Conservation (phyloP, 2,888 invertebrate genomes). For the Altica lythri region DNA sequence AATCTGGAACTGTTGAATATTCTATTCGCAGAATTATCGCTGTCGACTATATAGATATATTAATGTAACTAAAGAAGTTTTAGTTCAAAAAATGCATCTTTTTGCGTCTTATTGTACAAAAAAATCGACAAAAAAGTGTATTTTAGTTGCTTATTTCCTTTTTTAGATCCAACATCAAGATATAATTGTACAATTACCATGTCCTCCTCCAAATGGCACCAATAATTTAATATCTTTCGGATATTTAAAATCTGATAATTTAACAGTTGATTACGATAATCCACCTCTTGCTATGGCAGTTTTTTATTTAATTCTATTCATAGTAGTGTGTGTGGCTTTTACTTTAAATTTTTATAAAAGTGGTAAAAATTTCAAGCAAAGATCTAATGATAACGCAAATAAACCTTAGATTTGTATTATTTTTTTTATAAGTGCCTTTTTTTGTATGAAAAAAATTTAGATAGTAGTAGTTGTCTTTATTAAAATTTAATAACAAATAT, state of each 20-base stretch:
- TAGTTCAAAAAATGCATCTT: background rate
- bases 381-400: conserved; percentile 63
- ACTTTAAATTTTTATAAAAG: conserved; percentile 53
- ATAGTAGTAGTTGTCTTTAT: too few species aligned
- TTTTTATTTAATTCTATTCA: conserved; percentile 66
- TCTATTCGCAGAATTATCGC: too few species aligned
- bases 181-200: conserved; percentile 82
- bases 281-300: conserved; percentile 66
- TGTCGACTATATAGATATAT: too few species aligned
- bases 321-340: conserved; percentile 66
- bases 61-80: too few species aligned
- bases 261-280: conserved; percentile 60
- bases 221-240: conserved; percentile 65
- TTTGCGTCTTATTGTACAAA: background rate
- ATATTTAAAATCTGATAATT: conserved; percentile 59
- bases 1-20: too few species aligned
- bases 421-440: conserved; percentile 12
- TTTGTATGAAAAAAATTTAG: too few species aligned
- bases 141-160: background rate
- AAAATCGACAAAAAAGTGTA: too few species aligned
- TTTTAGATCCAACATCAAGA: conserved; percentile 80
- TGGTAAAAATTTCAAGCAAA: conserved; percentile 51
- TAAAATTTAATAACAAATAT: too few species aligned
- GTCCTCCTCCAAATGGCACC: conserved; percentile 80
- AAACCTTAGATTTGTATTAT: conserved; percentile 57